Evolutionary conservation across 2,113 vertebrate species (phyloP).

Genomic region (Myotis brandtii): DNA sequence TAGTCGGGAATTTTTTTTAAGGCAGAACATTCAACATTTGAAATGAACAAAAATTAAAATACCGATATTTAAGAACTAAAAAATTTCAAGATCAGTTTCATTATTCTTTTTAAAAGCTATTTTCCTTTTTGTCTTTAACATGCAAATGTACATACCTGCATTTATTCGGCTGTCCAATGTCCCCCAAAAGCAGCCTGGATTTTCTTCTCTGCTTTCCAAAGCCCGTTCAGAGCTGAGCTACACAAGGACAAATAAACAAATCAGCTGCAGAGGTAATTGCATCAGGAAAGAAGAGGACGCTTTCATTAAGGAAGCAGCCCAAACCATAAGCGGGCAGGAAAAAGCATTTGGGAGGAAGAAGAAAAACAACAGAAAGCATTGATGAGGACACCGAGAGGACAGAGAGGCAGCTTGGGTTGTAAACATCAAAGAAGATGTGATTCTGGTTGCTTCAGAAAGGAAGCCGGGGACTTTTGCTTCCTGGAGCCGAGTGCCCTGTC

Average conservation of each 20-base stretch:
- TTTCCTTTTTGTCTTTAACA: not conserved
- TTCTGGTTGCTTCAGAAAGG: not conserved
- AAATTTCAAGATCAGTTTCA: not conserved
- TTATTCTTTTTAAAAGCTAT: constrained; percentile 18
- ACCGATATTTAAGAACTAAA: not conserved
- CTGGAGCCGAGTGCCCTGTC: not conserved
- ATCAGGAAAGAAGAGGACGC: constrained; percentile 35
- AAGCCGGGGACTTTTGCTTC: not conserved
- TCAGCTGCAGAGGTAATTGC: constrained; percentile 28
- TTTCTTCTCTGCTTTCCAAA: constrained; percentile 73
- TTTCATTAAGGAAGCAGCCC: constrained; percentile 28
- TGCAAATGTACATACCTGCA: constrained; percentile 84
- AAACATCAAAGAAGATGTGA: not conserved
- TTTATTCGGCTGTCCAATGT: constrained; percentile 85
- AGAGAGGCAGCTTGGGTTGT: not conserved
- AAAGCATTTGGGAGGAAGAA: constrained; percentile 35
- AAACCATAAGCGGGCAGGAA: constrained; percentile 13
- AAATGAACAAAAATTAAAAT: constrained; percentile 34
- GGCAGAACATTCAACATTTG: not conserved
- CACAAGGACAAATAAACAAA: constrained; percentile 6
- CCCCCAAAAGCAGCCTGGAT: constrained; percentile 63
- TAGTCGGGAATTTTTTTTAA: not conserved
- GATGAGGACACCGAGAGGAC: not conserved
- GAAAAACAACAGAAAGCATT: accelerated
- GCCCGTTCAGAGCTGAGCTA: constrained; percentile 60